Conservation (phyloP, 2,113 vertebrate species). For the Probosciger aterrimus region DNA sequence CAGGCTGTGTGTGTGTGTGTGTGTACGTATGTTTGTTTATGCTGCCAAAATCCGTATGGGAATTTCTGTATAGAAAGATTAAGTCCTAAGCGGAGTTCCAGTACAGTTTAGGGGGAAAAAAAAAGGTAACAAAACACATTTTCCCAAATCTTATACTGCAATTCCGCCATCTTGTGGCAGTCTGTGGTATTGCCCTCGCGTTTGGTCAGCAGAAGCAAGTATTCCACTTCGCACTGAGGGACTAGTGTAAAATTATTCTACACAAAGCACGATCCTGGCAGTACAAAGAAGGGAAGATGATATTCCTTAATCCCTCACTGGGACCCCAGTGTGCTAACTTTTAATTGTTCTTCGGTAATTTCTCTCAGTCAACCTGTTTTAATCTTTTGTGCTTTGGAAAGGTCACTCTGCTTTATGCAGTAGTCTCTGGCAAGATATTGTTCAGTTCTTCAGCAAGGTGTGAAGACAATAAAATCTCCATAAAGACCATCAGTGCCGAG, state of each 20-base stretch:
- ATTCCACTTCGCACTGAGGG: not conserved
- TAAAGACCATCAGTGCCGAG: not conserved
- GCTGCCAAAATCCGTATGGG: not conserved
- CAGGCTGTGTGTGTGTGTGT: not conserved
- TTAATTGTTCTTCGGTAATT: not conserved
- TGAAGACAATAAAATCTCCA: not conserved
- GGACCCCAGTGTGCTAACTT: not conserved
- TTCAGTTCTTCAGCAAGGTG: not conserved
- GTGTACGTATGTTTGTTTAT: not conserved
- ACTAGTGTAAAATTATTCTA: not conserved
- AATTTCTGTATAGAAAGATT: not conserved
- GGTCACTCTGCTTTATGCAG: not conserved
- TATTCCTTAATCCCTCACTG: not conserved
- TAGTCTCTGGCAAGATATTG: not conserved
- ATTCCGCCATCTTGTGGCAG: constrained; percentile 36
- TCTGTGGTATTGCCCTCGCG: not conserved
- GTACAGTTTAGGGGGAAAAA: not conserved
- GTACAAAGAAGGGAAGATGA: not conserved
- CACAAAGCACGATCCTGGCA: not conserved
- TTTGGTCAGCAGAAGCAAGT: not conserved
- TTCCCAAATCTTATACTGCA: not conserved
- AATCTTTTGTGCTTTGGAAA: not conserved
- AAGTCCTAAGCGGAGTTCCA: not conserved
- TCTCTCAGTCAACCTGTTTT: not conserved
- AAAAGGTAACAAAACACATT: too few relatives aligned